Conservation (phyloP, 2,113 vertebrate species). For the Bambusicola thoracicus region DNA sequence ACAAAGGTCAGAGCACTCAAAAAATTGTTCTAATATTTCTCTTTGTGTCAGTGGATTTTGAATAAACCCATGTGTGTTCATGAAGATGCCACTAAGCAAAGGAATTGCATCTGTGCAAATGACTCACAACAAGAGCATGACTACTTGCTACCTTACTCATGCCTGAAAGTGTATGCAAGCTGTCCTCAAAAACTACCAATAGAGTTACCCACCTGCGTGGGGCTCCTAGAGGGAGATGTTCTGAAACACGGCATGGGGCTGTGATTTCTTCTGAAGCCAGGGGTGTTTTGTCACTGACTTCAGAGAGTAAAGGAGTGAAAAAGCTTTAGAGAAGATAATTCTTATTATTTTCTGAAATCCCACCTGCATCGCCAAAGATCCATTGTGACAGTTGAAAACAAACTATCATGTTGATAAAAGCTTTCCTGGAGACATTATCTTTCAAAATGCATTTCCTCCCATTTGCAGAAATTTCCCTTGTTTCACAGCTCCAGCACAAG, state of each 20-base stretch:
- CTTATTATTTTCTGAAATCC: background rate
- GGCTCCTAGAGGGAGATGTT: background rate
- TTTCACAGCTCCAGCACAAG: background rate
- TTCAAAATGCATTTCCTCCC: background rate
- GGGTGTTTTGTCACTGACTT: background rate
- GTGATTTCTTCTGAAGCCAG: background rate
- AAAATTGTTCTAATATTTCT: background rate
- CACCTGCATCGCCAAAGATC: background rate
- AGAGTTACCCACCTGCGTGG: background rate
- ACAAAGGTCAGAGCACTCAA: background rate
- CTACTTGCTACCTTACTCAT: background rate
- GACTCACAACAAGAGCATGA: background rate
- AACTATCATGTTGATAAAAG: background rate
- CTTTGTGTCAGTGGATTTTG: background rate
- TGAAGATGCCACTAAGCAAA: background rate
- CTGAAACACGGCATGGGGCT: background rate
- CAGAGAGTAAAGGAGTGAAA: background rate
- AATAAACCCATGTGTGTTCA: background rate
- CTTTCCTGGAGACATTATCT: background rate
- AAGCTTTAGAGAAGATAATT: background rate
- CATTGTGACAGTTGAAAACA: background rate
- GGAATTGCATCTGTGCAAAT: background rate
- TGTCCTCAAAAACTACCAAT: background rate
- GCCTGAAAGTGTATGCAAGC: rapidly evolving
- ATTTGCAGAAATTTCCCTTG: background rate